phyloP scores from a whole-genome alignment of 2,888 invertebrate genomes.

The Trimorus sp. region DNA sequence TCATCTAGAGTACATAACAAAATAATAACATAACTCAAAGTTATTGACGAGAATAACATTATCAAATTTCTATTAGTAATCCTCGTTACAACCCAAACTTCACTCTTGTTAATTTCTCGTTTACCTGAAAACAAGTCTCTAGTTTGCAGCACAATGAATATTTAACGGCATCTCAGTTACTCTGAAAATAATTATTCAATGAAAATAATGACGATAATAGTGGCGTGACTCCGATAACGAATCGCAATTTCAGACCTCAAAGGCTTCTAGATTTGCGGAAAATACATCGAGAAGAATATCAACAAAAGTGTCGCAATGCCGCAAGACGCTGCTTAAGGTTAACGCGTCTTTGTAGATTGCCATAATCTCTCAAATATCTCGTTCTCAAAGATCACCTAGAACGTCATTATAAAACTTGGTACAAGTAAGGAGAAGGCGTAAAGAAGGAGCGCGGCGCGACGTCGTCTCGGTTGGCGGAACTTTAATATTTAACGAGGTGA shows the following conservation, averaged over 20 bases:
- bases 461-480: conserved; percentile 69
- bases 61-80: no score
- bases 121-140: no score
- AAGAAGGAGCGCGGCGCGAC: no score
- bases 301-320: conserved; percentile 40
- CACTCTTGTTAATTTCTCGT: no score
- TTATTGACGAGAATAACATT: no score
- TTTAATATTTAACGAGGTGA: conserved; percentile 79
- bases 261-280: conserved; percentile 4
- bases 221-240: conserved; percentile 11
- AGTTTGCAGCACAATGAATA: no score
- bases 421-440: conserved; percentile 62
- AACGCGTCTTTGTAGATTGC: conserved; percentile 74
- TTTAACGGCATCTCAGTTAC: no score
- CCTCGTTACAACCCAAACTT: no score
- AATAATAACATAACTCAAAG: no score
- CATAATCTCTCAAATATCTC: conserved; percentile 80
- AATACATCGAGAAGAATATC: conserved; percentile 33
- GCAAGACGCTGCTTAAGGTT: conserved; percentile 56
- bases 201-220: no score
- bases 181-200: no score
- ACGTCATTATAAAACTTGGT: conserved; percentile 74
- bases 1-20: no score
- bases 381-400: conserved; percentile 74
- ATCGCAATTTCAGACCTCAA: conserved; percentile 34